phyloP scores from a whole-genome alignment of 2,113 vertebrate genomes.

The Hippocampus comes region DNA sequence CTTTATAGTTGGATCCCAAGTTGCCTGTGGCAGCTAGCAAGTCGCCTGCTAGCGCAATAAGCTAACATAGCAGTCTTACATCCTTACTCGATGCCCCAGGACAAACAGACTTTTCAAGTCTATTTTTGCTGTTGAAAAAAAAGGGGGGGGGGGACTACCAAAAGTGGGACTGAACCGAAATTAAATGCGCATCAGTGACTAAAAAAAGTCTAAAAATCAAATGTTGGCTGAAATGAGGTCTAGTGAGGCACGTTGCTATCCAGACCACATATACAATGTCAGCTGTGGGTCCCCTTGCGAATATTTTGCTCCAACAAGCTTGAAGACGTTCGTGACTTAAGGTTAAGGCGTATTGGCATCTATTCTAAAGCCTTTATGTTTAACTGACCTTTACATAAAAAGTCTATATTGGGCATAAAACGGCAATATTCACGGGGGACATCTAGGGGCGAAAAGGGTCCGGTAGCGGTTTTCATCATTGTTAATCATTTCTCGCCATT shows the following conservation, averaged over 20 bases:
- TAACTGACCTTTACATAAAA: slow-evolving; percentile 54
- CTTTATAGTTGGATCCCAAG: too few species aligned
- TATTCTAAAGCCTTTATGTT: slow-evolving; percentile 34
- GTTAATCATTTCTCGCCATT: slow-evolving; percentile 87
- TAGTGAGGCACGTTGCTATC: not conserved
- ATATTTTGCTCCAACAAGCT: not conserved
- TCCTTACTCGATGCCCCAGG: too few species aligned
- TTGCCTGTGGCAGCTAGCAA: too few species aligned
- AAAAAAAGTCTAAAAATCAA: not conserved
- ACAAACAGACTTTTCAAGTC: too few species aligned
- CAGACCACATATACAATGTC: not conserved
- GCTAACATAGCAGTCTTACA: too few species aligned
- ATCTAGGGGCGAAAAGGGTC: slow-evolving; percentile 44
- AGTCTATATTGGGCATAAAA: slow-evolving; percentile 29
- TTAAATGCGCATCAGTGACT: too few species aligned
- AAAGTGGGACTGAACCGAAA: too few species aligned
- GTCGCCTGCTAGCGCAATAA: too few species aligned
- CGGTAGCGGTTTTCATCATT: slow-evolving; percentile 79
- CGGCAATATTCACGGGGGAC: slow-evolving; percentile 29
- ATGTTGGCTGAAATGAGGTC: not conserved
- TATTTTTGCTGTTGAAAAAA: too few species aligned
- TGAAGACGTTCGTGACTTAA: slow-evolving; percentile 2
- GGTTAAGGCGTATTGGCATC: not conserved
- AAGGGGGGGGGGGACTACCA: too few species aligned
- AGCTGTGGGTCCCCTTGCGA: not conserved